These are phyloP conservation scores for Melanotaenia nigrans DNA, from an alignment of 2,797 vertebrate genomes.

Conservation along the genomic window DNA sequence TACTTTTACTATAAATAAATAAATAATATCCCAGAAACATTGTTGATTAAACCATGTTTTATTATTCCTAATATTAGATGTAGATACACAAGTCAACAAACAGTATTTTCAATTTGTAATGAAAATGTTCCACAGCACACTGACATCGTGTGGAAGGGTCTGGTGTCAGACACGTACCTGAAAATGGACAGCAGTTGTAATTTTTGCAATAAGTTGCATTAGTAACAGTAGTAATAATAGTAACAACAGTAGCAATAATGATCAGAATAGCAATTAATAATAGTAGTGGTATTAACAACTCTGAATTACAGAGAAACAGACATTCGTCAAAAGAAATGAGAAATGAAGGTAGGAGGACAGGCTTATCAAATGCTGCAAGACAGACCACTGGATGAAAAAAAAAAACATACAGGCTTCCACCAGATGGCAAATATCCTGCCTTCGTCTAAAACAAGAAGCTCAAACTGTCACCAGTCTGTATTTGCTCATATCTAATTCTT, in stretches of 20 bases:
- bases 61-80: slow-evolving; percentile 87
- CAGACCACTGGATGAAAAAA: slow-evolving; percentile 72
- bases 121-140: slow-evolving; percentile 88
- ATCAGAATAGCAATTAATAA: slow-evolving; percentile 82
- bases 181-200: slow-evolving; percentile 85
- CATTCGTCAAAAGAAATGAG: slow-evolving; percentile 77
- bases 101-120: slow-evolving; percentile 80
- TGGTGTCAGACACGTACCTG: slow-evolving; percentile 84
- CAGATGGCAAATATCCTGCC: slow-evolving; percentile 66
- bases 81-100: slow-evolving; percentile 88
- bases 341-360: slow-evolving; percentile 71
- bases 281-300: slow-evolving; percentile 83
- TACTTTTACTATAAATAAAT: not conserved
- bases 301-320: slow-evolving; percentile 78
- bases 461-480: slow-evolving; percentile 64
- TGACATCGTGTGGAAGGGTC: slow-evolving; percentile 84
- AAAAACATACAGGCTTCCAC: slow-evolving; percentile 70
- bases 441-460: slow-evolving; percentile 74
- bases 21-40: not conserved
- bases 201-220: slow-evolving; percentile 83
- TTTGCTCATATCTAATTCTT: slow-evolving; percentile 64
- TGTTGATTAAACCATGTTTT: slow-evolving; percentile 85
- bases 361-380: slow-evolving; percentile 78
- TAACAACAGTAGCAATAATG: slow-evolving; percentile 83
- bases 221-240: slow-evolving; percentile 84